A percentile compares a stretch with the other conserved stretches of the same genome.
These are phyloP conservation scores for Microplitis deprimator DNA, from an alignment of 2,888 invertebrate genomes.

Conservation along the genomic window DNA sequence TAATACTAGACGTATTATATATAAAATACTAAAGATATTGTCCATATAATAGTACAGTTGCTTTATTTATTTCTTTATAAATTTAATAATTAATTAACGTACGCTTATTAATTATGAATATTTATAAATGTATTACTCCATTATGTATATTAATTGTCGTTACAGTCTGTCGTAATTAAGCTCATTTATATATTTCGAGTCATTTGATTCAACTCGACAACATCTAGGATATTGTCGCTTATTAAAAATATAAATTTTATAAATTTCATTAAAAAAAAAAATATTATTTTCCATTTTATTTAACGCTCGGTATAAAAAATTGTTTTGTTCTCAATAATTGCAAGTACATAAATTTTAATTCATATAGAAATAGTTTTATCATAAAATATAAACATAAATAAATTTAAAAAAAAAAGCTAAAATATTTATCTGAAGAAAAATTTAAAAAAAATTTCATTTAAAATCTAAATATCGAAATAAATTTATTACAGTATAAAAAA, in stretches of 20 bases:
- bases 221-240: constrained; percentile 15
- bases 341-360: constrained; percentile 1
- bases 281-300: constrained; percentile 23
- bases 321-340: neutral
- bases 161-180: constrained; percentile 65
- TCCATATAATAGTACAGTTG: constrained; percentile 58
- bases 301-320: constrained; percentile 31
- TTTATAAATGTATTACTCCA: constrained; percentile 51
- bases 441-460: neutral
- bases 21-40: constrained; percentile 50
- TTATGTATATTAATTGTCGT: constrained; percentile 58
- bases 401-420: constrained; percentile 48
- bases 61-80: constrained; percentile 51
- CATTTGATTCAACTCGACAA: neutral
- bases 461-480: constrained; percentile 55
- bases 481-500: constrained; percentile 58
- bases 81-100: constrained; percentile 47
- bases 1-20: constrained; percentile 59
- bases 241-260: neutral
- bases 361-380: constrained; percentile 5
- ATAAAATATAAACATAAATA: constrained; percentile 36
- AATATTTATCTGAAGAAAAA: constrained; percentile 34
- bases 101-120: constrained; percentile 52
- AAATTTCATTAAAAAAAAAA: neutral
- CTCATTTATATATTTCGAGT: constrained; percentile 54